These are phyloP conservation scores for Keiferia lycopersicella DNA, from an alignment of 2,888 invertebrate species.

Conservation along the genomic window DNA sequence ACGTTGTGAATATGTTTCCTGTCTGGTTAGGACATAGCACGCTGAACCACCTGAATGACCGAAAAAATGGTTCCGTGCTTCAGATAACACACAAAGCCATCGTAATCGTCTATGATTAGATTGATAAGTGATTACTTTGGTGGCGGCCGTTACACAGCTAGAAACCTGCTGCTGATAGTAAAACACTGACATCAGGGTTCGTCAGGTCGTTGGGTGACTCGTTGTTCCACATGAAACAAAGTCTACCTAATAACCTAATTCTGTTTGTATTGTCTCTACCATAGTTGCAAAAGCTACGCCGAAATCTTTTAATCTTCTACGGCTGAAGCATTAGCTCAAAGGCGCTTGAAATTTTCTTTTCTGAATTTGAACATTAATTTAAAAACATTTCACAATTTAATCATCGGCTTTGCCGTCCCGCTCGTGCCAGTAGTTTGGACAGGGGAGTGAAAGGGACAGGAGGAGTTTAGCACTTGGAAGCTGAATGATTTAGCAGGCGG, in stretches of 20 bases:
- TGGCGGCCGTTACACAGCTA: too few relatives aligned
- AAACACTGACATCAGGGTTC: too few relatives aligned
- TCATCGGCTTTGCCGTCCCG: not conserved
- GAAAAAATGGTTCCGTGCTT: too few relatives aligned
- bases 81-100: too few relatives aligned
- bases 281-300: not conserved
- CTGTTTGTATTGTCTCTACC: not conserved
- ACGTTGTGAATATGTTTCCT: too few relatives aligned
- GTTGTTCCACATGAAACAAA: too few relatives aligned
- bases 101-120: too few relatives aligned
- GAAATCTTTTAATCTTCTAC: slow-evolving; percentile 1
- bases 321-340: not conserved
- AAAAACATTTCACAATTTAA: slow-evolving; percentile 2
- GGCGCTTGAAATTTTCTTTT: not conserved
- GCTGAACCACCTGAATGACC: too few relatives aligned
- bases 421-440: not conserved
- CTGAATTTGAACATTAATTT: slow-evolving; percentile 13
- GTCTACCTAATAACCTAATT: slow-evolving; percentile 10
- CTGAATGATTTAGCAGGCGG: slow-evolving; percentile 17
- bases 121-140: too few relatives aligned
- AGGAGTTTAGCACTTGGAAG: slow-evolving; percentile 8
- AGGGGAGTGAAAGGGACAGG: slow-evolving; percentile 12
- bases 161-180: too few relatives aligned
- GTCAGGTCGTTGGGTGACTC: too few relatives aligned
- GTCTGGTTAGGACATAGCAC: too few relatives aligned